Evolutionary conservation across 1,140 invertebrate genomes (phyloP), one percentile per base, ranked within the genome.

Genomic region (Heliconius hermathena): DNA sequence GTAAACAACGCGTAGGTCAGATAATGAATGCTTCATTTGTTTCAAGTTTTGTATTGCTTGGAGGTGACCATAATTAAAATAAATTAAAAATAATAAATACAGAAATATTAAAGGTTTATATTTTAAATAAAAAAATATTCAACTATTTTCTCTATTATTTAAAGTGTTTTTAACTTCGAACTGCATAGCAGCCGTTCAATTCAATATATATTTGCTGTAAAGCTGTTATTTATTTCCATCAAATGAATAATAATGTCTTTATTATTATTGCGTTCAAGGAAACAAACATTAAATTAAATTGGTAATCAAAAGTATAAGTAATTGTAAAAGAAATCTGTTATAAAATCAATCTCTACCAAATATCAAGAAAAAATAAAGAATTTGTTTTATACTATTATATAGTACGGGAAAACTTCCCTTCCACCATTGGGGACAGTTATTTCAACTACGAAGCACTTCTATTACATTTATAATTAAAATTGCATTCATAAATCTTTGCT

Each of bases 401-500:
- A 66, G n/a, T 29, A 60, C 54, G 20, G n/a, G 8, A 22, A 66
- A 6, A 66, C 22, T 16, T 66, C 22, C 60, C n/a, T 66, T 66
- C n/a, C 60, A n/a, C 11, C n/a, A 72, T 41, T 0, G 38, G 38
- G 33, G 29, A 72, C 71, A 38, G 38, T 72, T 72, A 72, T 72
- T 72, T n/a, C 71, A 72, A 74, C 13, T 29, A 74, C 38, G 8
- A 74, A n/a, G 73, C 41, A 76, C 29, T 76, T 41, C 57, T 71
- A 76, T 76, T 70, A 41, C 60, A 18, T 46, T 76, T 60, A 22
- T 70, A 76, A 76, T 76, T 70, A 70, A 70, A 70, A 60, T 76
- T 76, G 60, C 36, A 70, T 71, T 76, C 60, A 76, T 76, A 76
- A 76, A 76, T 76, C 74, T 76, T 33, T 71, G 60, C 74, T 38